Evolutionary conservation across 2,888 invertebrate genomes (phyloP).

Genomic region (Rhodophaea formosa): DNA sequence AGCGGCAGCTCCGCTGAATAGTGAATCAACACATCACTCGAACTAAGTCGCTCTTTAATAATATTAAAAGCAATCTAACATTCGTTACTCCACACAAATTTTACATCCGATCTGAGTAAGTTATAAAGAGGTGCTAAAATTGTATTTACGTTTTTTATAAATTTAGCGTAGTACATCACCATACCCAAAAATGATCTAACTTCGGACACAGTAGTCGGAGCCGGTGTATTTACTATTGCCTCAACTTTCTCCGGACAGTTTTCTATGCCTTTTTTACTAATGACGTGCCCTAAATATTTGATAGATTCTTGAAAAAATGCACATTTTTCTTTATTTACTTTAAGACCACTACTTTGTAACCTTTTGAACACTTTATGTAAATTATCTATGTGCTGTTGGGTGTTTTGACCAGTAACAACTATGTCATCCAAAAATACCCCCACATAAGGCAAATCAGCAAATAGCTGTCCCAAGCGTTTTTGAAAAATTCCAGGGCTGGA

Average conservation of each 20-base stretch:
- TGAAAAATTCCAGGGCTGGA: too few relatives aligned
- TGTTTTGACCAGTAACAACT: too few relatives aligned
- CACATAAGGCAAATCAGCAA: too few relatives aligned
- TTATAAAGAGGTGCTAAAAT: too few relatives aligned
- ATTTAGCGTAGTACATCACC: slow-evolving; percentile 29
- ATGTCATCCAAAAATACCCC: too few relatives aligned
- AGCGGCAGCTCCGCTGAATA: not conserved
- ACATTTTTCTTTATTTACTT: slow-evolving; percentile 27
- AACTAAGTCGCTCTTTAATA: not conserved
- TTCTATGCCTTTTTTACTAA: slow-evolving; percentile 24
- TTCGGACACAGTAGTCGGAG: slow-evolving; percentile 27
- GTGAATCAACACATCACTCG: not conserved
- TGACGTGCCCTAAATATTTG: slow-evolving; percentile 25
- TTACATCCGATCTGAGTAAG: too few relatives aligned
- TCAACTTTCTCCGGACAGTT: slow-evolving; percentile 28
- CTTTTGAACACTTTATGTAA: too few relatives aligned
- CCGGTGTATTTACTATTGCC: slow-evolving; percentile 20
- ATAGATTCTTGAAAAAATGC: slow-evolving; percentile 24
- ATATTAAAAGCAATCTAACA: not conserved
- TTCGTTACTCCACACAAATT: too few relatives aligned
- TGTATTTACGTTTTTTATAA: too few relatives aligned
- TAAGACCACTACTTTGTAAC: slow-evolving; percentile 12
- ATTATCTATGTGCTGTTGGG: too few relatives aligned
- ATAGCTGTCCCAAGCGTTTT: too few relatives aligned
- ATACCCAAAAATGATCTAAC: slow-evolving; percentile 29